Percentiles rank a stretch among this genome's conserved stretches.
These are phyloP conservation scores for Marmota flaviventris DNA, from an alignment of 2,113 vertebrate genomes.

Conservation along the genomic window DNA sequence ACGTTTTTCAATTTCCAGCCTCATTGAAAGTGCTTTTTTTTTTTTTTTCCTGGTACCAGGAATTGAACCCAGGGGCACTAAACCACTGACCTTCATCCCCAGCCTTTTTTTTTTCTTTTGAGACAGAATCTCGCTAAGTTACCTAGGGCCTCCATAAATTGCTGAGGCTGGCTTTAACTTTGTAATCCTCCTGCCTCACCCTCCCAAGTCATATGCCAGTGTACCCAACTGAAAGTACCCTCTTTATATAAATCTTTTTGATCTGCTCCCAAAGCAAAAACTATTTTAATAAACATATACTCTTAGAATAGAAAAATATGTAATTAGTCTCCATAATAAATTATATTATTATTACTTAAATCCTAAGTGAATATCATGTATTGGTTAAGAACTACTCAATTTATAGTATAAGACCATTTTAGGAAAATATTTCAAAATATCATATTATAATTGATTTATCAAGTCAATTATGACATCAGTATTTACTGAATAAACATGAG, in stretches of 20 bases:
- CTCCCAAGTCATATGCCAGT: too few species aligned
- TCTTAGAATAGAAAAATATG: not conserved
- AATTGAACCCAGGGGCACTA: too few species aligned
- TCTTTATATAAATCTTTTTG: not conserved
- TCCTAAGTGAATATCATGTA: not conserved
- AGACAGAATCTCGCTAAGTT: too few species aligned
- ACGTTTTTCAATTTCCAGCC: not conserved
- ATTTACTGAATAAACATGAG: not conserved
- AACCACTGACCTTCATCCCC: too few species aligned
- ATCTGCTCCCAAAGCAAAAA: not conserved
- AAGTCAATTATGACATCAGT: not conserved
- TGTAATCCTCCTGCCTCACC: too few species aligned
- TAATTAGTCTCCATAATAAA: not conserved
- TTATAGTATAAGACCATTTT: not conserved
- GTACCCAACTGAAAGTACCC: not conserved
- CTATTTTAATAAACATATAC: not conserved
- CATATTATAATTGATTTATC: not conserved
- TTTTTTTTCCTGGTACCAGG: not conserved
- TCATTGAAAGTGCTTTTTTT: not conserved
- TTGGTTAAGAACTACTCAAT: not conserved
- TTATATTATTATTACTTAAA: not conserved
- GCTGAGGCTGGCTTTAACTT: too few species aligned
- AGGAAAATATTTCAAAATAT: slow-evolving; percentile 19
- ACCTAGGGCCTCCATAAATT: too few species aligned
- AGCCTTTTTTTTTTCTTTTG: too few species aligned